Base-by-base conservation (phyloP, 23 tunicate species). In the Aplidium turbinatum region DNA sequence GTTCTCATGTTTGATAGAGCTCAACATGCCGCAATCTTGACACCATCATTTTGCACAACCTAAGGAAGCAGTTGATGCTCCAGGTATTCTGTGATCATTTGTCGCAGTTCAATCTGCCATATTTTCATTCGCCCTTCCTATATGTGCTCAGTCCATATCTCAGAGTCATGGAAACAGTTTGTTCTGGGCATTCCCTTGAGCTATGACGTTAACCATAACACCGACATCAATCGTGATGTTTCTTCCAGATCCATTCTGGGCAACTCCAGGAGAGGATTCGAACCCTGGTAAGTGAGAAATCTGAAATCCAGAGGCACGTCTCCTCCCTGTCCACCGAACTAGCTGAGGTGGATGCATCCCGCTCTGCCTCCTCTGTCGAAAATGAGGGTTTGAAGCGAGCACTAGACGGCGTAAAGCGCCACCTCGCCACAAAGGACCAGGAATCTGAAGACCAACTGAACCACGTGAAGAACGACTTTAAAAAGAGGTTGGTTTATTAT, bases 231-330 rank as follows among this genome's bases (percentile, higher is more conserved):
- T n/a, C n/a, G n/a, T n/a, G n/a, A n/a, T n/a, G n/a, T n/a, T n/a
- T n/a, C n/a, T n/a, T 60, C n/a, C 72, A 76, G 82, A 40, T 36
- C 26, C 82, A 76, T 24, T 29, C 38, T 35, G 78, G 75, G 2
- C 86, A 87, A 74, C 76, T 87, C 23, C 78, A 87, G 21, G 85
- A 87, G 46, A 53, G 78, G 56, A 72, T 87, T 23, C 57, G 86
- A 38, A 6, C 42, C 31, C 7, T 63, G 29, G 36, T 33, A 38
- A 25, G 57, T 1, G 94, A 87, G 20, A 87, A 87, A 33, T 39
- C 70, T n/a, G 94, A 87, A 28, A 32, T 63, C 0, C 86, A 67
- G 40, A 87, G 80, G 52, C 82, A 74, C 31, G 33, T 80, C 13
- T 68, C 94, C 16, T 3, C 50, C n/a, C 39, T 62, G 32, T 73